Base-by-base conservation (phyloP, 1,140 invertebrate genomes). In the Zaprionus camerounensis region DNA sequence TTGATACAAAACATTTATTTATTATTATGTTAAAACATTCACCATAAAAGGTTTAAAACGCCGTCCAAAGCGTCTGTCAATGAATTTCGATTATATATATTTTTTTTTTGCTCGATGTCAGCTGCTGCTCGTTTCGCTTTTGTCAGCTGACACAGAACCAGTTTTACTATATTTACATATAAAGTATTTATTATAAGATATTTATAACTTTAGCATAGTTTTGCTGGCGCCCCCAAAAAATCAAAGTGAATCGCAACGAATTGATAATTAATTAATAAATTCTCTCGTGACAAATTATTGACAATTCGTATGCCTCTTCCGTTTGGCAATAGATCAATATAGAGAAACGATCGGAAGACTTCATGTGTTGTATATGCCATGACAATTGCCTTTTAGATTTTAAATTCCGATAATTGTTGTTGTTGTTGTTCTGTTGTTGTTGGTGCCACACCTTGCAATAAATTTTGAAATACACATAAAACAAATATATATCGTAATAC, bases 391-490 rank as follows among this genome's bases (percentile, higher is more conserved):
- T 34, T 68, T 68, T 64, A 36, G 66, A 71, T 79, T 79, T 79
- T 86, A 51, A 75, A 70, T 78, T 79, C 58, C 65, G 77, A 83
- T 84, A 78, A 88, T 78, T 69, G 71, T 24, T 56, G 65, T 44
- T 65, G 57, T 17, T 72, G 70, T 28, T 55, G 15, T 34, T 11
- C 5, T 44, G 13, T 44, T n/a, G 1, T 7, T 34, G 2, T 34
- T n/a, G 20, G 20, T 49, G 59, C 84, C 84, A 86, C 84, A 87
- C 84, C 85, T 83, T 61, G 57, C 78, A 59, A 88, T 83, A 88
- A 87, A 88, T 87, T 82, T 82, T 53, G 71, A 70, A 77, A 78
- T 55, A 71, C 28, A 76, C 62, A 68, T 74, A 72, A 75, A 78
- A 83, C 59, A 72, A 72, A 80, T 61, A 31, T 31, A 77, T 31